A percentile compares a stretch with the other conserved stretches of the same genome.
phyloP scores from a whole-genome alignment of 2,888 invertebrate genomes.

The Poecilus cupreus region DNA sequence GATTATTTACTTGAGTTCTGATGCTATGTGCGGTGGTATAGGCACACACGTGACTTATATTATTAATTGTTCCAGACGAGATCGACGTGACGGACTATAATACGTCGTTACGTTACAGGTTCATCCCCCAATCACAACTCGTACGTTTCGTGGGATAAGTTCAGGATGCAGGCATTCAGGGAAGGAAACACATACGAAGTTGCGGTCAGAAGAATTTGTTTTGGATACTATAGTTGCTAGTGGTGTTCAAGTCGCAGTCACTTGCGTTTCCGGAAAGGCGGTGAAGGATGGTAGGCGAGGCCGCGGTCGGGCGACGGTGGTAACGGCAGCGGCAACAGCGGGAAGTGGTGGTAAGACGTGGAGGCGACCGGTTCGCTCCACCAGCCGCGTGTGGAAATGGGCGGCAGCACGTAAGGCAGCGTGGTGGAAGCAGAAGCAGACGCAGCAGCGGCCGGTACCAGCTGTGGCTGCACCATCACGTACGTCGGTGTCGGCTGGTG shows the following conservation, averaged over 20 bases:
- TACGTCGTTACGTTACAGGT: slow-evolving; percentile 21
- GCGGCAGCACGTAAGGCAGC: slow-evolving; percentile 64
- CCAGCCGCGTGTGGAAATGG: slow-evolving; percentile 65
- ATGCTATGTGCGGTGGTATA: slow-evolving; percentile 59
- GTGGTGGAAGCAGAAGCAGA: slow-evolving; percentile 63
- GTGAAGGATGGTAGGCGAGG: slow-evolving; percentile 64
- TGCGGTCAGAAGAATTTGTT: slow-evolving; percentile 6
- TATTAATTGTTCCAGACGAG: slow-evolving; percentile 57
- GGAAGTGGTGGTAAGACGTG: slow-evolving; percentile 64
- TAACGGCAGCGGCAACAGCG: slow-evolving; percentile 57
- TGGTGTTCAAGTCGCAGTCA: slow-evolving; percentile 62
- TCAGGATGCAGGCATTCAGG: background rate
- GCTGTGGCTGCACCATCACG: slow-evolving; percentile 70
- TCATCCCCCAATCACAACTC: slow-evolving; percentile 4
- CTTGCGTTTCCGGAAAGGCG: slow-evolving; percentile 70
- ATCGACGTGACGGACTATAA: slow-evolving; percentile 27
- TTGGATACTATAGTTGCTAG: background rate
- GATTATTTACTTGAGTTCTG: slow-evolving; percentile 11
- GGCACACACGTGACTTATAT: slow-evolving; percentile 59
- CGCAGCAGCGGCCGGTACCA: slow-evolving; percentile 65
- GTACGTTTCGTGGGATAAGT: background rate
- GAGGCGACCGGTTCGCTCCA: slow-evolving; percentile 65
- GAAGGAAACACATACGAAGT: background rate
- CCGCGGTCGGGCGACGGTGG: slow-evolving; percentile 60
- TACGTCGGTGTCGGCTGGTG: slow-evolving; percentile 67